Percentiles rank a stretch among this genome's conserved stretches.
These are phyloP conservation scores for Enteromius fasciolatus DNA, from an alignment of 2,797 vertebrate species.

Conservation along the genomic window DNA sequence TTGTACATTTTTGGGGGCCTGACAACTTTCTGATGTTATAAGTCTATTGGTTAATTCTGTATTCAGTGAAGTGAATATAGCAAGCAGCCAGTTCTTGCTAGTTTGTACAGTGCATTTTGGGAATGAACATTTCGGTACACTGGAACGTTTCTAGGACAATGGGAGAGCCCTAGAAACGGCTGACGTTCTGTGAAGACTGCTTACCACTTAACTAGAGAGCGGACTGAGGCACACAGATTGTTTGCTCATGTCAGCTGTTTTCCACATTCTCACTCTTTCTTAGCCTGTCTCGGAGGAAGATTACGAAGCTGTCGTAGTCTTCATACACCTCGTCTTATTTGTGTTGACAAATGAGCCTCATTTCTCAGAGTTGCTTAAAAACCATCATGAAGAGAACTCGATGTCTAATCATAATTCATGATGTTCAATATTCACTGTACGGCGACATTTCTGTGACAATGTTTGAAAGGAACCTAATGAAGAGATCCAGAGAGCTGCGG, in stretches of 20 bases:
- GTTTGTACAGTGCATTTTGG: neutral
- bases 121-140: neutral
- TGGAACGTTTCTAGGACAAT: neutral
- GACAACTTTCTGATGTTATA: neutral
- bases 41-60: neutral
- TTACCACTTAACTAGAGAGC: neutral
- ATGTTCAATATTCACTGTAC: conserved; percentile 51
- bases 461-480: conserved; percentile 64
- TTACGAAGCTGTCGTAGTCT: conserved; percentile 59
- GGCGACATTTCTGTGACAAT: conserved; percentile 58
- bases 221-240: conserved; percentile 60
- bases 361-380: conserved; percentile 53
- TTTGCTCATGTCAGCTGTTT: conserved; percentile 63
- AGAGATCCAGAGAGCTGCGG: conserved; percentile 45
- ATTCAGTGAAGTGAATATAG: neutral
- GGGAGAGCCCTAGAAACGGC: neutral
- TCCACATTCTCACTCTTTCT: conserved; percentile 8
- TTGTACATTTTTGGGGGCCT: neutral
- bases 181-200: neutral
- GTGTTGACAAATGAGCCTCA: conserved; percentile 52
- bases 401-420: conserved; percentile 63
- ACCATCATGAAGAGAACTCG: neutral
- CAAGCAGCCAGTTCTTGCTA: neutral
- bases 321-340: conserved; percentile 59
- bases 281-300: conserved; percentile 47